Percentiles rank a stretch among this genome's conserved stretches.
phyloP scores from a whole-genome alignment of 2,113 vertebrate species.

The Aix galericulata region DNA sequence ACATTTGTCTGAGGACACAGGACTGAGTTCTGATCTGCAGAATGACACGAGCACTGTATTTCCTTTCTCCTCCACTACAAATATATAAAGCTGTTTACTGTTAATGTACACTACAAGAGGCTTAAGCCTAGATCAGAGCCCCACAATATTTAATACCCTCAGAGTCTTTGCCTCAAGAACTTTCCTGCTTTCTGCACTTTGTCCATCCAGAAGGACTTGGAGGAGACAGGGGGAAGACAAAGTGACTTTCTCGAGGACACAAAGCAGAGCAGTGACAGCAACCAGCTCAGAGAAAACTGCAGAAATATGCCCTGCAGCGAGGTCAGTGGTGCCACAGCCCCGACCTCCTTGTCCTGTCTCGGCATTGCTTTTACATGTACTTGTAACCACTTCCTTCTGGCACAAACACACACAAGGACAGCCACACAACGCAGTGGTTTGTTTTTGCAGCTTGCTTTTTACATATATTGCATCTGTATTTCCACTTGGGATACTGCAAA shows the following conservation, averaged over 20 bases:
- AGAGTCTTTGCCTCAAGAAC: background rate
- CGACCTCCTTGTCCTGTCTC: background rate
- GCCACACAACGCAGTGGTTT: background rate
- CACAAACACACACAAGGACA: background rate
- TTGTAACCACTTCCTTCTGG: background rate
- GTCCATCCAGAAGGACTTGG: background rate
- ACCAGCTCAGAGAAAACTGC: accelerated
- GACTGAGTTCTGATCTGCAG: background rate
- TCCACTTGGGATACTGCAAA: background rate
- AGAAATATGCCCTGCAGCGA: background rate
- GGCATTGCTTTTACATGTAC: too few species aligned
- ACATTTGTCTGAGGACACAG: background rate
- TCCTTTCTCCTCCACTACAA: background rate
- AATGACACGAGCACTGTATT: background rate
- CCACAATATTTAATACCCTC: background rate
- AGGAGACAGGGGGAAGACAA: too few species aligned
- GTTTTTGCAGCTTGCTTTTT: background rate
- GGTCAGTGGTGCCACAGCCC: background rate
- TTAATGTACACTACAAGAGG: accelerated
- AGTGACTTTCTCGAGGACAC: background rate
- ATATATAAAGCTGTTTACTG: background rate
- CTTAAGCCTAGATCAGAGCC: background rate
- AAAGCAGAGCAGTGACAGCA: too few species aligned
- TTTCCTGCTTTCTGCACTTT: background rate
- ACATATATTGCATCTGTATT: background rate